Evolutionary conservation across 2,113 vertebrate genomes (phyloP).

Genomic region (Noctilio leporinus): DNA sequence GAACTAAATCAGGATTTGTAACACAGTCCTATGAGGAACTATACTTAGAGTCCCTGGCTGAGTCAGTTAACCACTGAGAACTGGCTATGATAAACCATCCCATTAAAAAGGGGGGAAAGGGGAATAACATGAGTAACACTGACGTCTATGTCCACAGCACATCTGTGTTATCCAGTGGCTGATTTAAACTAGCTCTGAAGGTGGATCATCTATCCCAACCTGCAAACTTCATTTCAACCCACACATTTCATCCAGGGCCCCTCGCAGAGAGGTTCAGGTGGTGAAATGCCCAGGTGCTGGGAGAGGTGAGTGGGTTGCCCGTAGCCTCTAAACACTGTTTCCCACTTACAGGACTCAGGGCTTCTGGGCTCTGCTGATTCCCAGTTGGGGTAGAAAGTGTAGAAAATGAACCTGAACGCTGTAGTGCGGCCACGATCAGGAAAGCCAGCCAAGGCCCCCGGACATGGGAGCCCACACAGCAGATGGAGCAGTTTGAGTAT

Average conservation of each 20-base stretch:
- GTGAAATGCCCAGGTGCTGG: not conserved
- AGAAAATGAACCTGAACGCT: accelerated
- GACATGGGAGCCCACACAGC: not conserved
- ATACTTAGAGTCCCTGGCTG: not conserved
- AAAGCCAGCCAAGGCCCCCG: not conserved
- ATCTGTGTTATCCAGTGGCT: accelerated
- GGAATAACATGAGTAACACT: accelerated
- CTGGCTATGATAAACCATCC: accelerated
- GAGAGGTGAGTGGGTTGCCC: no score
- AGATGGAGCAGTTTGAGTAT: accelerated
- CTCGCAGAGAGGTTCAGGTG: accelerated
- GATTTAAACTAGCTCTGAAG: accelerated
- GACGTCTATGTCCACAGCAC: accelerated
- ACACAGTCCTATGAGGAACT: accelerated
- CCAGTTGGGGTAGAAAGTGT: accelerated
- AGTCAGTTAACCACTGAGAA: not conserved
- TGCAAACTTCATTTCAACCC: not conserved
- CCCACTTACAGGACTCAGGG: not conserved
- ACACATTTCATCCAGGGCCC: accelerated
- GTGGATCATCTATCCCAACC: accelerated
- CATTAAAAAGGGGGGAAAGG: not conserved
- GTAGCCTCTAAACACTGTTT: accelerated
- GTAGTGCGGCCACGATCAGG: not conserved
- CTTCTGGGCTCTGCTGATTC: not conserved
- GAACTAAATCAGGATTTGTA: not conserved